Conservation (phyloP, 2,113 vertebrate species). For the Zapornia atra region DNA sequence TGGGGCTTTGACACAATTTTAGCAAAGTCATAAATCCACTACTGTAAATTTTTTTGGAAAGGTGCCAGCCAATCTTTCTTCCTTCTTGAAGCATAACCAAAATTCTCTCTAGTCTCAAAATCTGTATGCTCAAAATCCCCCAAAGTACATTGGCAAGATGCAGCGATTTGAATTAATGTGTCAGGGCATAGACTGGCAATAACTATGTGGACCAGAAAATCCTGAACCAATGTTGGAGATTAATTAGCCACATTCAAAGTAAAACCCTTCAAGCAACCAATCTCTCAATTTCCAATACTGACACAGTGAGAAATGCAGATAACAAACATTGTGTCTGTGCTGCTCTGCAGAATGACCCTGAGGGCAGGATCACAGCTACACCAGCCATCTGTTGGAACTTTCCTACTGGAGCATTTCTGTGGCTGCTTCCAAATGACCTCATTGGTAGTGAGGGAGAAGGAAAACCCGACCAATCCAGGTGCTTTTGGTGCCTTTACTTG, state of each 20-base stretch:
- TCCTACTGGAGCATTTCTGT: not conserved
- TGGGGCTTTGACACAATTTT: constrained; percentile 28
- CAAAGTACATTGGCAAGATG: not conserved
- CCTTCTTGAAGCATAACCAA: constrained; percentile 19
- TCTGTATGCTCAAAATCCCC: not conserved
- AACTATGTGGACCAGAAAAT: constrained; percentile 16
- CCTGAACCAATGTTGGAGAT: not conserved
- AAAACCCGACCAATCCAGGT: not conserved
- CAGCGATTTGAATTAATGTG: not conserved
- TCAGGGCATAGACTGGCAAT: not conserved
- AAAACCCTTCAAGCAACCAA: constrained; percentile 35
- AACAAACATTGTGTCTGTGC: not conserved
- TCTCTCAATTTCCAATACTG: not conserved
- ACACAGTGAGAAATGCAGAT: not conserved
- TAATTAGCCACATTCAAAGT: constrained; percentile 34
- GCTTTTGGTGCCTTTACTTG: not conserved
- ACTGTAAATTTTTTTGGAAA: not conserved
- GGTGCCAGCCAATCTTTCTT: not conserved
- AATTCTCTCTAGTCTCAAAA: constrained; percentile 5
- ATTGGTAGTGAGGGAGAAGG: not conserved
- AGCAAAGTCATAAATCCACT: constrained; percentile 50
- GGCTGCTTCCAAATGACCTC: not conserved
- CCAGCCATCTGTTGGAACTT: constrained; percentile 30
- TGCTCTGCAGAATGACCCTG: constrained; percentile 31
- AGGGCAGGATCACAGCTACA: constrained; percentile 34